Base-by-base conservation (phyloP, 1,140 invertebrate genomes). In the Zaprionus inermis region DNA sequence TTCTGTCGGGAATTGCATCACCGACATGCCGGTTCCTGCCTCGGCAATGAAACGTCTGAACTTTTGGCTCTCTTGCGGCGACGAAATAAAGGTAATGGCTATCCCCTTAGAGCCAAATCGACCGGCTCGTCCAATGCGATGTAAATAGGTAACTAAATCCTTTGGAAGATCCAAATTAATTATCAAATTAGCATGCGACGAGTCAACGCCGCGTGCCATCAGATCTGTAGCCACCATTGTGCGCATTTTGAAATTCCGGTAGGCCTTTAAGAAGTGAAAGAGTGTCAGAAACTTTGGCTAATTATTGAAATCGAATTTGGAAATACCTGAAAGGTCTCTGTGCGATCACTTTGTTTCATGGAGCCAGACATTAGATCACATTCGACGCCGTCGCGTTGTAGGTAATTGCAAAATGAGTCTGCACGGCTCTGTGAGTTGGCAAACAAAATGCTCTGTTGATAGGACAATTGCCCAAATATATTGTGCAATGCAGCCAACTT, bases 41-140 rank as follows among this genome's bases (percentile, higher is more conserved):
- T 84, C 82, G 4, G 85, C 74, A 34, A 96, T 83, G 60, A 96
- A 92, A 55, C 93, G 78, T 86, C 92, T 93, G 69, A 96, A 96
- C 12, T 86, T 72, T 51, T 94, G 59, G 86, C 96, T 95, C 52
- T 93, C 92, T 20, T 94, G 93, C 69, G 94, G 92, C 49, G 94
- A 95, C 82, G 59, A 97, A 93, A 74, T 94, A 20, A 88, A 71
- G 1, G 77, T 96, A 24, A 97, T 94, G 22, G 96, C 94, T 55
- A 95, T 94, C 63, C 96, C 97, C 85, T 94, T 94, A 16, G 96
- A 95, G 1, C 97, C 97, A 93, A 96, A 99, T 78, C 98, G 94
- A 1, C 98, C 98, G 58, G 98, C 97, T 81, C 98, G 94, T 6
- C 98, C 98, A 89, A 99, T 98, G 91, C 98, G 94, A 93, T 99